Evolutionary conservation across 2,797 vertebrate species (phyloP).

Genomic region (Scarus forsteni): DNA sequence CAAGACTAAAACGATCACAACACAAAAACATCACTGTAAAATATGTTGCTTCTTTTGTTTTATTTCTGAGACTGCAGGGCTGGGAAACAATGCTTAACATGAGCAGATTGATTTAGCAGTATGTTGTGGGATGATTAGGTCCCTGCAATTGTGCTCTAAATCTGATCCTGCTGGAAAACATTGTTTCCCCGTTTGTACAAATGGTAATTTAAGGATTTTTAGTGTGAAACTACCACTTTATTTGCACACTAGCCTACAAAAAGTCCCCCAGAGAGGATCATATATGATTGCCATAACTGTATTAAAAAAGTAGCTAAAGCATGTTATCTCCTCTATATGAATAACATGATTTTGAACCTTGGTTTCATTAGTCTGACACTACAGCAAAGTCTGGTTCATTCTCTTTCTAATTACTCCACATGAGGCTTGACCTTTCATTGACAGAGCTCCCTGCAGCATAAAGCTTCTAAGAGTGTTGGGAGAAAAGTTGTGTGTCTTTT

Average conservation of each 20-base stretch:
- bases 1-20: background rate
- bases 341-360: conserved; percentile 10
- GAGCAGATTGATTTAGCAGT: too few species aligned
- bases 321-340: conserved; percentile 9
- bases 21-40: background rate
- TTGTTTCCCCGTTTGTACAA: background rate
- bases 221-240: background rate
- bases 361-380: conserved; percentile 22
- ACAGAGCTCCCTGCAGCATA: conserved; percentile 42
- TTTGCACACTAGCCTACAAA: background rate
- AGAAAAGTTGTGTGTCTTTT: conserved; percentile 23
- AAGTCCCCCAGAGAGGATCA: background rate
- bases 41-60: background rate
- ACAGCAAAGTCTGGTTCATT: conserved; percentile 15
- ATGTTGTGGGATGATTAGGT: too few species aligned
- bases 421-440: conserved; percentile 52
- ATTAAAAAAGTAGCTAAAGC: background rate
- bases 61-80: background rate
- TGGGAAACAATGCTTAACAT: background rate
- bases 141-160: too few species aligned
- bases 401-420: conserved; percentile 39
- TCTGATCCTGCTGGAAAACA: background rate
- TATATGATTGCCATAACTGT: background rate
- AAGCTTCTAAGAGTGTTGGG: conserved; percentile 18
- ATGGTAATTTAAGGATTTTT: background rate